Percentiles rank a stretch among this genome's conserved stretches.
These are phyloP conservation scores for Tiaroga cobitis DNA, from an alignment of 2,797 vertebrate species.

Conservation along the genomic window DNA sequence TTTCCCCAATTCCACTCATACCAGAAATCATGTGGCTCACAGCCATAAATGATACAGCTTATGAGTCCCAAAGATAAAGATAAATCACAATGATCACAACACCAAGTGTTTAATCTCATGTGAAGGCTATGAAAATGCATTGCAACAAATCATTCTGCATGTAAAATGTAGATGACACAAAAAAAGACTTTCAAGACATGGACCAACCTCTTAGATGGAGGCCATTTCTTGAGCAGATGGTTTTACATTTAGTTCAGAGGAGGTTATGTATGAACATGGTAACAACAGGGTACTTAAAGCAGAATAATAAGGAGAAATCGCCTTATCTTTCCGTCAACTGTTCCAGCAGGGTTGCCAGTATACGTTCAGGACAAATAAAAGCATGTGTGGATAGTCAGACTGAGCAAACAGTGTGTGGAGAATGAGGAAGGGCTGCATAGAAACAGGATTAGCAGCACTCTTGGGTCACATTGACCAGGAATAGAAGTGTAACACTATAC, in stretches of 20 bases:
- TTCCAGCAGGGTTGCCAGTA: slow-evolving; percentile 20
- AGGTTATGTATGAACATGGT: slow-evolving; percentile 31
- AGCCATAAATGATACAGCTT: slow-evolving; percentile 1
- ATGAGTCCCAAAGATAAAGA: background rate
- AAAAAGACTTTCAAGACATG: background rate
- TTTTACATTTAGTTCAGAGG: background rate
- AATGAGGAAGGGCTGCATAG: slow-evolving; percentile 44
- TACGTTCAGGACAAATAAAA: slow-evolving; percentile 25
- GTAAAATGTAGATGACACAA: slow-evolving; percentile 2
- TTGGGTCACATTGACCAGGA: slow-evolving; percentile 75
- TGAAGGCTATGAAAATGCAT: background rate
- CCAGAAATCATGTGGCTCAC: slow-evolving; percentile 6
- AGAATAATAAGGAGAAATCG: background rate
- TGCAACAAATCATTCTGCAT: background rate
- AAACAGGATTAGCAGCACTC: slow-evolving; percentile 56
- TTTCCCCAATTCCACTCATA: slow-evolving; percentile 46
- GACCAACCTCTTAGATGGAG: background rate
- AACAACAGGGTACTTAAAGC: background rate
- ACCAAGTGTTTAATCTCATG: background rate
- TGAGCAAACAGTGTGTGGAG: slow-evolving; percentile 44
- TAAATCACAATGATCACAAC: background rate
- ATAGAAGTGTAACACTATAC: slow-evolving; percentile 80
- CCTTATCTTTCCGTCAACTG: slow-evolving; percentile 3
- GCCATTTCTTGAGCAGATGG: slow-evolving; percentile 3
- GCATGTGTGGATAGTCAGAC: slow-evolving; percentile 31